phyloP scores from a whole-genome alignment of 1,140 invertebrate genomes.

The Epicauta chinensis region DNA sequence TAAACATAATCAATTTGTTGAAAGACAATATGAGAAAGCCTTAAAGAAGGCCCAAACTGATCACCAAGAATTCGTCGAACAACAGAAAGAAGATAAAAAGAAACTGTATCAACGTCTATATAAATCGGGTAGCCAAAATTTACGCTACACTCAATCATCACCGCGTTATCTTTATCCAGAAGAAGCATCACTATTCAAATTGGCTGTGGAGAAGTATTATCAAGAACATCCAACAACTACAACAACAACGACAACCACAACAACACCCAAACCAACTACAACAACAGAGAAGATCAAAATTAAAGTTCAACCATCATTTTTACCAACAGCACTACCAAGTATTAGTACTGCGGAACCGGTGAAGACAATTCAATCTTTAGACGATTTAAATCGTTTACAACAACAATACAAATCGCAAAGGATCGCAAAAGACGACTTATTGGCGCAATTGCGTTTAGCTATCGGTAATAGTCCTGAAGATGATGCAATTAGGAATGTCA shows the following conservation, averaged over 20 bases:
- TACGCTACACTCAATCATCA: slow-evolving; percentile 26
- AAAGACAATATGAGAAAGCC: slow-evolving; percentile 62
- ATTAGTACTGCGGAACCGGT: slow-evolving; percentile 17
- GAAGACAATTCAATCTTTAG: slow-evolving; percentile 35
- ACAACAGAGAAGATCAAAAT: slow-evolving; percentile 18
- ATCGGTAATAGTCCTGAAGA: slow-evolving; percentile 58
- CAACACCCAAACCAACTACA: slow-evolving; percentile 24
- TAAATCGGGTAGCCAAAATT: slow-evolving; percentile 29
- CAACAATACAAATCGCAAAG: slow-evolving; percentile 40
- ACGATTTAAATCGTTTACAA: slow-evolving; percentile 37
- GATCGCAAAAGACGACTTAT: slow-evolving; percentile 51
- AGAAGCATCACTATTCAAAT: slow-evolving; percentile 43
- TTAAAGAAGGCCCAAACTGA: slow-evolving; percentile 58
- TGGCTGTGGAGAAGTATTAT: slow-evolving; percentile 46
- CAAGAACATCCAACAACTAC: slow-evolving; percentile 47
- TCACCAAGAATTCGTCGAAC: slow-evolving; percentile 55
- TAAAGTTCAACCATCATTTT: slow-evolving; percentile 14
- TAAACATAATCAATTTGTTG: slow-evolving; percentile 61
- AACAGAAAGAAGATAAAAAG: slow-evolving; percentile 47
- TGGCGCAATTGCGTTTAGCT: slow-evolving; percentile 65
- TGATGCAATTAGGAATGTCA: slow-evolving; percentile 57
- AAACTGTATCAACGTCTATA: slow-evolving; percentile 42
- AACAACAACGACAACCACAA: slow-evolving; percentile 42
- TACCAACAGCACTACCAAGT: slow-evolving; percentile 30
- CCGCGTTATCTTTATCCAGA: slow-evolving; percentile 41